Evolutionary conservation across 2,888 invertebrate species (phyloP).

Genomic region (Lacanobia oleracea): DNA sequence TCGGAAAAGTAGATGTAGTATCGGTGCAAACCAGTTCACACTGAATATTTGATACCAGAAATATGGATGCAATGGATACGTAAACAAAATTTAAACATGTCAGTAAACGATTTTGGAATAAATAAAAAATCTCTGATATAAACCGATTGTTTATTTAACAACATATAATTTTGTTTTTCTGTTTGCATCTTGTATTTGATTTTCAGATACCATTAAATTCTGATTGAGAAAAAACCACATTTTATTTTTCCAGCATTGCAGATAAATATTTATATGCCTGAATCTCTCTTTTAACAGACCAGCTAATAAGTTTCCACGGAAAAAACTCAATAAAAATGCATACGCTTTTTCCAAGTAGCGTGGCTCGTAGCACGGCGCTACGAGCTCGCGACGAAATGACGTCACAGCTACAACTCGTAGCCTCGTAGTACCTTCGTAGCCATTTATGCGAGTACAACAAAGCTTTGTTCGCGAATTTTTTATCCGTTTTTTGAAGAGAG

Average conservation of each 20-base stretch:
- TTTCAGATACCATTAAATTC: neutral
- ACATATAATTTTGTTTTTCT: neutral
- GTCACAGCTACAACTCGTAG: slow-evolving; percentile 54
- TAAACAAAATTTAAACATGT: neutral
- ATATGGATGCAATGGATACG: neutral
- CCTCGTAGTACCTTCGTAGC: slow-evolving; percentile 43
- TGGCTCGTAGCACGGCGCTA: slow-evolving; percentile 43
- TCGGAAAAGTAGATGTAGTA: neutral
- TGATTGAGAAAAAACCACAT: neutral
- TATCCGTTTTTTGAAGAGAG: slow-evolving; percentile 37
- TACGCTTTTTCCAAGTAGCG: slow-evolving; percentile 32
- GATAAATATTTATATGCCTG: neutral
- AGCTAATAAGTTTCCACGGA: slow-evolving; percentile 25
- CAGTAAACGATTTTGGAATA: neutral
- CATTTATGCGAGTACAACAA: slow-evolving; percentile 49
- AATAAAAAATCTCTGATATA: too few species aligned
- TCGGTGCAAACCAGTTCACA: neutral
- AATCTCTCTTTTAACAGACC: slow-evolving; percentile 1
- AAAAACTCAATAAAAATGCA: slow-evolving; percentile 44
- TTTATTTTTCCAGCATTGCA: neutral
- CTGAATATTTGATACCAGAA: neutral
- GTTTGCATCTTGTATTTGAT: neutral
- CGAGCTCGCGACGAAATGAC: slow-evolving; percentile 52
- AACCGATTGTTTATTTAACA: neutral
- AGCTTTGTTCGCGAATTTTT: slow-evolving; percentile 51